Evolutionary conservation across 2,797 vertebrate species (phyloP), one percentile per base, ranked within the genome.

Genomic region (Crenuchus spilurus): DNA sequence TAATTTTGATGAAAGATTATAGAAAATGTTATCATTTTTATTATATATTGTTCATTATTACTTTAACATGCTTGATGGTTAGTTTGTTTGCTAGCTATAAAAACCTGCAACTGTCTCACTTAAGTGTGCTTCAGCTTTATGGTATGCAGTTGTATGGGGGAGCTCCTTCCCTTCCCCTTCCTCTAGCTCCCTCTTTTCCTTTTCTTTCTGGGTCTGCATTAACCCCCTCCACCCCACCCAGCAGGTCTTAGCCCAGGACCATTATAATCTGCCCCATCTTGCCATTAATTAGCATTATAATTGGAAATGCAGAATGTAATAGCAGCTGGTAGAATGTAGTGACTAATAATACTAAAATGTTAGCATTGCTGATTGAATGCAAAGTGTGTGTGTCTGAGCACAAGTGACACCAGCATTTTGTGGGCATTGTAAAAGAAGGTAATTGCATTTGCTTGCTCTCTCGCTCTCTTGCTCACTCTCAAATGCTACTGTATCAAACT

Each of bases 271-370:
- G 31, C 65, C 39, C 72, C 62, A 71, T 78, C 49, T 76, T 35
- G 4, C 52, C 57, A 68, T 72, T 66, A 76, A 83, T 80, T 82
- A 79, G 80, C 80, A 82, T 82, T 52, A 79, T 55, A 82, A 82
- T 82, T 61, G 70, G 31, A 68, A 72, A 69, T 69, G 67, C 13
- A 20, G 28, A 55, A 30, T 76, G 74, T 42, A 76, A 76, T 52
- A n/a, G 39, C 30, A 57, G 44, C 65, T 24, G 9, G 66, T 30
- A 62, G 49, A 63, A 46, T 4, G 42, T 69, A 28, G 54, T 8
- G 64, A 62, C 33, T 64, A 55, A 68, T n/a, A 51, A 74, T 41
- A 41, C n/a, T 16, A 28, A 63, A 33, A 13, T 41, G 58, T 37
- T 39, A 44, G 55, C 68, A 30, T 4, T 28, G 57, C 48, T 49